Percentiles rank a stretch among this genome's conserved stretches.
Evolutionary conservation across 2,113 vertebrate species (phyloP).

Genomic region (Butorides virescens): DNA sequence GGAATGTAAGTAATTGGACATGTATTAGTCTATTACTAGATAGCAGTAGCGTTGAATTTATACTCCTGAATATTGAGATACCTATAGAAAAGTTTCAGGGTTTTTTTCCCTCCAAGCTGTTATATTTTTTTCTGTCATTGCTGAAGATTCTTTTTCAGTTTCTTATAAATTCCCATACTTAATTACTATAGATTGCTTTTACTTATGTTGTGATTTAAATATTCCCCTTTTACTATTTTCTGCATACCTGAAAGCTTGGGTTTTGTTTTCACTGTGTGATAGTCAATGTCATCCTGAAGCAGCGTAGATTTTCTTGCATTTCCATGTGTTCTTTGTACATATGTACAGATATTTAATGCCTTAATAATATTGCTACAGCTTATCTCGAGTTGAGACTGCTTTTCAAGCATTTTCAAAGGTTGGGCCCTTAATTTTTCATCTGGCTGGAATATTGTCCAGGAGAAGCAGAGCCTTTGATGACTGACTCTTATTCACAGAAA

Average conservation of each 20-base stretch:
- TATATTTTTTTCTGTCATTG: not conserved
- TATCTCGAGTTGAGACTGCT: not conserved
- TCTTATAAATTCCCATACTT: not conserved
- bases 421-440: not conserved
- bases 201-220: not conserved
- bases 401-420: not conserved
- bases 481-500: not conserved
- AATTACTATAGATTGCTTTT: not conserved
- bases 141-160: not conserved
- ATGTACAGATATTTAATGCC: not conserved
- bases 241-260: not conserved
- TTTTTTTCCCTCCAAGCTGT: not conserved
- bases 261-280: not conserved
- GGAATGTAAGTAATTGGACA: constrained; percentile 88
- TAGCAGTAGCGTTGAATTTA: not conserved
- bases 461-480: not conserved
- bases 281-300: not conserved
- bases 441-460: not conserved
- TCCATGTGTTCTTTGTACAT: not conserved
- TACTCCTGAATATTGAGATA: not conserved
- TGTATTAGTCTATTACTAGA: not conserved
- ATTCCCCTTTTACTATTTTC: not conserved
- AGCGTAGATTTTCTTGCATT: not conserved
- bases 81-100: not conserved
- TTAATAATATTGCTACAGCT: not conserved